Base-by-base conservation (phyloP, 2,888 invertebrate genomes). In the Drosophila picticornis region DNA sequence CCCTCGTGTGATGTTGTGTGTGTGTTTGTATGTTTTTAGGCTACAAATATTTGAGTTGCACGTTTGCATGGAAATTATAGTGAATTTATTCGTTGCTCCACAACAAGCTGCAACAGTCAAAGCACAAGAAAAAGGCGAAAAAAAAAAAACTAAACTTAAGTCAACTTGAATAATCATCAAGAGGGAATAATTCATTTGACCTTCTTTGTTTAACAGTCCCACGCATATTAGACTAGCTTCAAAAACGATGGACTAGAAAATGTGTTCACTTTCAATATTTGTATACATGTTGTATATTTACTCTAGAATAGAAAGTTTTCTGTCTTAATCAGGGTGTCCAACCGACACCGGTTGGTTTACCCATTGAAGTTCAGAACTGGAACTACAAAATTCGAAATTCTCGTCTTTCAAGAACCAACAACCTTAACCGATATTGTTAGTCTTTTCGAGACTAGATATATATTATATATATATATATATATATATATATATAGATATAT, bases 11-110 rank as follows among this genome's bases (percentile, higher is more conserved):
- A n/a, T 43, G 29, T 56, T 55, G 48, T 38, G 25, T 56, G 36
- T 36, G 22, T 29, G 31, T 40, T 19, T 46, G 63, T 27, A 38
- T 31, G 40, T 48, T 56, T 34, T 32, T 53, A 10, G 36, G 10
- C 16, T 29, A 60, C 75, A 63, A 74, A 74, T 79, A 74, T 74
- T 79, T 79, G 65, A 67, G 32, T 67, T 76, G 51, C 46, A 51
- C 64, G 61, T 63, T 67, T 53, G n/a, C 68, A 61, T 70, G 69
- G 69, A 74, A 66, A 79, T 77, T 74, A 43, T 58, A 65, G 62
- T 69, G 63, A 56, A 51, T 51, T 51, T 46, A 38, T 10, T 53
- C 31, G 22, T 32, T 31, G 36, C 22, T 68, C 52, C 43, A 75
- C 62, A 75, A 59, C 58, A 65, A 73, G 46, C 58, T 64, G 67